Conservation (phyloP, 2,888 invertebrate species). For the Gastracanthus pulcherrimus region DNA sequence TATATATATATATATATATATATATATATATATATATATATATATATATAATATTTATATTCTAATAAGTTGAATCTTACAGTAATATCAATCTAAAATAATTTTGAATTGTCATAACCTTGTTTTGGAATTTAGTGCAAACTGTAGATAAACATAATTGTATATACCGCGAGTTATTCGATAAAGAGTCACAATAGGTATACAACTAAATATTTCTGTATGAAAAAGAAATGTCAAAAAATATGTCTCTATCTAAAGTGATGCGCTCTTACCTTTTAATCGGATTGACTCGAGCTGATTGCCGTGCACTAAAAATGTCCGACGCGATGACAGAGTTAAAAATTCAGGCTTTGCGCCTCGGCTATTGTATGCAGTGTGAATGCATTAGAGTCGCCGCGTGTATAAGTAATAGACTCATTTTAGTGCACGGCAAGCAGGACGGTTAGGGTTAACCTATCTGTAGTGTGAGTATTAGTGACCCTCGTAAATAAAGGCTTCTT, state of each 20-base stretch:
- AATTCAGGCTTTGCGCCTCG: not conserved
- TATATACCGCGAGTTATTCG: too few relatives aligned
- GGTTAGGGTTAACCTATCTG: conserved; percentile 22
- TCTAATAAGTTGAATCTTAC: too few relatives aligned
- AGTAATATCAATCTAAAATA: too few relatives aligned
- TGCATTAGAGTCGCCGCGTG: conserved; percentile 12
- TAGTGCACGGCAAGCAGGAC: conserved; percentile 42
- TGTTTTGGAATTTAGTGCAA: too few relatives aligned
- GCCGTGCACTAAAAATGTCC: conserved; percentile 35
- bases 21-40: too few relatives aligned
- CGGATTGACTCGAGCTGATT: conserved; percentile 13
- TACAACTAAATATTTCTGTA: not conserved
- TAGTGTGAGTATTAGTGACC: conserved; percentile 31
- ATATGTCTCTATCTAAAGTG: conserved; percentile 14
- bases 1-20: too few relatives aligned
- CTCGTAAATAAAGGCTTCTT: conserved; percentile 38
- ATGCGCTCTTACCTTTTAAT: conserved; percentile 33
- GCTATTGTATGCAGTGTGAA: not conserved
- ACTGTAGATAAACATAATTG: too few relatives aligned
- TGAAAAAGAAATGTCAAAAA: not conserved
- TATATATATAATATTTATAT: too few relatives aligned
- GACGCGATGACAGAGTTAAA: conserved; percentile 7
- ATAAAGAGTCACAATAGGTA: too few relatives aligned
- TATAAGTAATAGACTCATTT: conserved; percentile 42
- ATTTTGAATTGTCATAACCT: too few relatives aligned